Evolutionary conservation across 2,113 vertebrate species (phyloP), one percentile per base, ranked within the genome.

Genomic region (Alligator sinensis): DNA sequence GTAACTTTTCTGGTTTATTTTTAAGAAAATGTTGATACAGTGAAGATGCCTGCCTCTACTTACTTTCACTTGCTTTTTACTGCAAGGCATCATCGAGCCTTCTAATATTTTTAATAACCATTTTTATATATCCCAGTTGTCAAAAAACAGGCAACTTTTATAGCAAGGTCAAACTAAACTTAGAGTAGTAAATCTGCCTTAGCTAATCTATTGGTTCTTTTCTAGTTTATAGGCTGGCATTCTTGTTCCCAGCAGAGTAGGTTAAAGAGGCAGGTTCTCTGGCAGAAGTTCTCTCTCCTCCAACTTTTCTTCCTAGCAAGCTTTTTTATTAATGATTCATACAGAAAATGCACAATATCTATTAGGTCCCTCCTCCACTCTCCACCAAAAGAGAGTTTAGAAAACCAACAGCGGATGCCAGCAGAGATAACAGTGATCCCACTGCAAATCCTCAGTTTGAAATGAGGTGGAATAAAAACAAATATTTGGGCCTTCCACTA

Each of bases 1-100:
- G 81, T 91, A 91, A 91, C 19, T 88, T 91, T 94, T 93, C 88
- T 93, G 79, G 2, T 88, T 94, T 64, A 10, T 83, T 80, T 57
- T 15, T 57, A 0, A 78, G 59, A 57, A 64, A 2, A 10, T 64
- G 63, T 59, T 12, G n/a, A 54, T n/a, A 84, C 87, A 95, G 94
- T 93, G 96, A 97, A 94, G 79, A 95, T 95, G 96, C 93, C 89
- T 87, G 66, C 58, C 91, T 74, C 82, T 90, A 94, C 97, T 96
- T 89, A 82, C 92, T 96, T 90, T 82, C 13, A 90, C 96, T 89
- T 59, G 3, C 2, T 6, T 57, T 27, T 95, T n/a, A 64, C 84
- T 89, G 76, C 28, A 30, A 66, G 92, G 80, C 85, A 80, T 85
- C 94, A 2, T 82, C 84, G 95, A 89, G 85, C 95, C 66, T 90